Evolutionary conservation across 2,113 vertebrate species (phyloP).

Genomic region (Litocranius walleri): DNA sequence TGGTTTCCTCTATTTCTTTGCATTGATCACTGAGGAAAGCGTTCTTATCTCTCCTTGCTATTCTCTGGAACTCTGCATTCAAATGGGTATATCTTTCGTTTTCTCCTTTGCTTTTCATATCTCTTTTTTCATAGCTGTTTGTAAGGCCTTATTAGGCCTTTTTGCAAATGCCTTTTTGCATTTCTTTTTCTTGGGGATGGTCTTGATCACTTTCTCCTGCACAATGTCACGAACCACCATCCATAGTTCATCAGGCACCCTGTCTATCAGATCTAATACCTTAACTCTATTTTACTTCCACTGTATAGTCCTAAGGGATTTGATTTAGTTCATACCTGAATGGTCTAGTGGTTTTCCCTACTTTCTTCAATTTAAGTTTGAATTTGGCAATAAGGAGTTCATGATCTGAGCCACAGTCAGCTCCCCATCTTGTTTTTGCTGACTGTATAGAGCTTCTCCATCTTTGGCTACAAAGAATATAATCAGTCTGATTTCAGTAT

Average conservation of each 20-base stretch:
- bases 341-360: not conserved
- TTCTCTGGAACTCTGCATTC: not conserved
- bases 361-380: not conserved
- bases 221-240: not conserved
- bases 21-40: not conserved
- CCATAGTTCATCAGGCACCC: not conserved
- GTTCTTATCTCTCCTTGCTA: not conserved
- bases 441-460: not conserved
- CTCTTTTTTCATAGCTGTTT: not conserved
- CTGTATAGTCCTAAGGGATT: not conserved
- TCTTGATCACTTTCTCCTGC: not conserved
- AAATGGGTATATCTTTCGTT: not conserved
- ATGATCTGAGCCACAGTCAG: not conserved
- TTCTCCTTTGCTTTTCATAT: not conserved
- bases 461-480: not conserved
- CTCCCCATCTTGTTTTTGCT: not conserved
- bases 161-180: too few relatives aligned
- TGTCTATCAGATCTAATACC: not conserved
- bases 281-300: not conserved
- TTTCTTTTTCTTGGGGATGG: not conserved
- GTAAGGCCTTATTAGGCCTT: not conserved
- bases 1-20: too few relatives aligned
- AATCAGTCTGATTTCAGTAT: not conserved
- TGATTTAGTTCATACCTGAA: not conserved
- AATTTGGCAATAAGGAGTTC: not conserved